A percentile compares a stretch with the other conserved stretches of the same genome.
These are phyloP conservation scores for Mythimna vitellina DNA, from an alignment of 2,888 invertebrate genomes.

Conservation along the genomic window DNA sequence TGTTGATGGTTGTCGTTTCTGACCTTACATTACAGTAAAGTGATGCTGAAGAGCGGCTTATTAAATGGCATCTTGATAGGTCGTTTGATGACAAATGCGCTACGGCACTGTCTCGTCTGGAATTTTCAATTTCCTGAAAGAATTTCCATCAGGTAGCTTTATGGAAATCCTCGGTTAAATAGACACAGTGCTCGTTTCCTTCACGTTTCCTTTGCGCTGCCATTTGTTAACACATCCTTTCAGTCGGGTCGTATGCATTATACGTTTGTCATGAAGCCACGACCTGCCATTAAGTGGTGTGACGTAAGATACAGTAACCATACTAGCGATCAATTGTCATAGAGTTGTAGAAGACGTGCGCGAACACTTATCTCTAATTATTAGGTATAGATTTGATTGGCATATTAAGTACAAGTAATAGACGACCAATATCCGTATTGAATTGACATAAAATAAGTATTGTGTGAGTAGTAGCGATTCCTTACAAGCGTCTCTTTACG, in stretches of 20 bases:
- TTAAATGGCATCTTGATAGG: constrained; percentile 45
- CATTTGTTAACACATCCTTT: constrained; percentile 20
- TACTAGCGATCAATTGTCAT: constrained; percentile 23
- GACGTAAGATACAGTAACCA: constrained; percentile 11
- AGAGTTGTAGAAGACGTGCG: constrained; percentile 17
- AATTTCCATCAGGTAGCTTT: constrained; percentile 17
- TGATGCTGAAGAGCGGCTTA: constrained; percentile 31
- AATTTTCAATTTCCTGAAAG: constrained; percentile 43
- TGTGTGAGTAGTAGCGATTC: neutral
- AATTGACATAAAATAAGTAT: constrained; percentile 29
- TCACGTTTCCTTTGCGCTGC: neutral
- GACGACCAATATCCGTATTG: constrained; percentile 25
- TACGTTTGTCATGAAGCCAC: constrained; percentile 7
- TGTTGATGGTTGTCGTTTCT: constrained; percentile 51
- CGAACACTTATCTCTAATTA: constrained; percentile 41
- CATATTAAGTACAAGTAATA: constrained; percentile 32
- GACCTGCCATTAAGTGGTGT: constrained; percentile 19
- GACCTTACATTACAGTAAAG: constrained; percentile 54
- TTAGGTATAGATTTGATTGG: constrained; percentile 12
- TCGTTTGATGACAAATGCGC: constrained; percentile 26
- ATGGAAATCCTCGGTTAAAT: constrained; percentile 18
- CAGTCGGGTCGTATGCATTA: neutral
- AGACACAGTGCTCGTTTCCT: constrained; percentile 36
- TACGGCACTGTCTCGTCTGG: constrained; percentile 9
- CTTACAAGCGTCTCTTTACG: constrained; percentile 4